Conservation (phyloP, 2,888 invertebrate genomes). For the Brachypalpus laphriformis region DNA sequence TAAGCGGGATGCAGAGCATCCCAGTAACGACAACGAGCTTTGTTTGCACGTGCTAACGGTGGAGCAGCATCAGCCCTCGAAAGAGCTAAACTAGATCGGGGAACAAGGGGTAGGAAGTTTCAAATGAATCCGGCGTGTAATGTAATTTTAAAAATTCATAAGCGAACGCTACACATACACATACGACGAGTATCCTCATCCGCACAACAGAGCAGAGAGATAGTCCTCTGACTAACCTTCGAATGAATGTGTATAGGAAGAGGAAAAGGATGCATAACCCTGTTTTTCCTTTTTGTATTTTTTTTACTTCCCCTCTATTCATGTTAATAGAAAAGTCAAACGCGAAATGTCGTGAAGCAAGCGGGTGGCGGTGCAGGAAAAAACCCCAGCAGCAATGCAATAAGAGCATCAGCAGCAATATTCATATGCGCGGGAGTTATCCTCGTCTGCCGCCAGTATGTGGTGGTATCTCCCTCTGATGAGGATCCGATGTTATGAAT, state of each 20-base stretch:
- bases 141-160: constrained; percentile 76
- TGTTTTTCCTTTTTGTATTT: not conserved
- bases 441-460: not conserved
- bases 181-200: not conserved
- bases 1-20: constrained; percentile 23
- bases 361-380: constrained; percentile 11
- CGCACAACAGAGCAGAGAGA: not conserved
- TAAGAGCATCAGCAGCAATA: constrained; percentile 35
- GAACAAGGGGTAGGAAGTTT: not conserved
- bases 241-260: constrained; percentile 31
- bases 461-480: not conserved
- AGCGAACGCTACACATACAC: constrained; percentile 35
- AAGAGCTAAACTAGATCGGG: not conserved
- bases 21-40: constrained; percentile 33
- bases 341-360: constrained; percentile 52
- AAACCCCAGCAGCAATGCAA: constrained; percentile 20
- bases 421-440: not conserved
- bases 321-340: constrained; percentile 71
- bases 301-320: constrained; percentile 17
- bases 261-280: constrained; percentile 41
- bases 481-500: constrained; percentile 55
- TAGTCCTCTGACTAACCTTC: constrained; percentile 32
- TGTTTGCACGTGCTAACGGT: constrained; percentile 26
- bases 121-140: constrained; percentile 67
- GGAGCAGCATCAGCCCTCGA: no score